Conservation (phyloP, 2,797 vertebrate genomes). For the Mus spretus region DNA sequence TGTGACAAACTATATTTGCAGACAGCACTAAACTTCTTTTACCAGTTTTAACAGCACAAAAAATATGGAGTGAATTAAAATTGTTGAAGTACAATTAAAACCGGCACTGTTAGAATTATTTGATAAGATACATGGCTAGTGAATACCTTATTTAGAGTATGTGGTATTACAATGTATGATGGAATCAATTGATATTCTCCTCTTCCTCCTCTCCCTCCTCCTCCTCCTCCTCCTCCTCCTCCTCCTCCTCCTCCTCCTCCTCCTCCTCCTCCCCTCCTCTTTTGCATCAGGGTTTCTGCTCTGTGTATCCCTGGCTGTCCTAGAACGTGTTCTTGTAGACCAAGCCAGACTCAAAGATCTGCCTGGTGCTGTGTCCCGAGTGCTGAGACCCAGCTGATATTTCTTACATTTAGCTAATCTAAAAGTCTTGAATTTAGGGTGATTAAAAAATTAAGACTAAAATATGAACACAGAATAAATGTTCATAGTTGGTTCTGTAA, state of each 20-base stretch:
- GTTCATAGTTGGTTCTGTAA: neutral
- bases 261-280: neutral
- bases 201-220: no score
- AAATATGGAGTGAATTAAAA: neutral
- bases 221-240: neutral
- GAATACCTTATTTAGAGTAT: constrained; percentile 24
- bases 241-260: neutral
- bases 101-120: constrained; percentile 16
- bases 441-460: neutral
- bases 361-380: neutral
- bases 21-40: constrained; percentile 36
- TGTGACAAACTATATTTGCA: constrained; percentile 71
- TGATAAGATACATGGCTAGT: constrained; percentile 24
- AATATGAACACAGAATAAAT: neutral
- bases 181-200: neutral
- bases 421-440: constrained; percentile 16
- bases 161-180: neutral
- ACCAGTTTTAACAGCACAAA: constrained; percentile 12
- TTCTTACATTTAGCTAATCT: neutral
- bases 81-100: constrained; percentile 51
- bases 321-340: neutral
- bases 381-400: neutral
- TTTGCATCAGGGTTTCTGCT: neutral
- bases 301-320: neutral
- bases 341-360: neutral